Evolutionary conservation across 1,140 invertebrate genomes (phyloP), one percentile per base, ranked within the genome.

Genomic region (Aphelenchoides besseyi): DNA sequence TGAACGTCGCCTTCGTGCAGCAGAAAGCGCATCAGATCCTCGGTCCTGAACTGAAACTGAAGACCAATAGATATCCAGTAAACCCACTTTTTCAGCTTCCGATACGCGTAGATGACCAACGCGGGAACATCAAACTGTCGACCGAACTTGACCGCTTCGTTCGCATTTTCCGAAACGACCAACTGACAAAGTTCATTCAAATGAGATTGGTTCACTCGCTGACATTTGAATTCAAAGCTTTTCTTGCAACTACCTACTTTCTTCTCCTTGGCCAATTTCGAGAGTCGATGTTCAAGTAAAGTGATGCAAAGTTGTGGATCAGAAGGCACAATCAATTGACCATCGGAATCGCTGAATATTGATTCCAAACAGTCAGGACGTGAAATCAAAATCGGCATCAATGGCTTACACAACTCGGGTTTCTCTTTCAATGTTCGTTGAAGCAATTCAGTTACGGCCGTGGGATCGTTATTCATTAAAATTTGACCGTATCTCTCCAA

Each of bases 1-100:
- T 77, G 54, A 29, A 81, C 36, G 32, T 84, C 73, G 57, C 82
- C 82, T 37, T 84, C 72, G 23, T 59, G 57, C 32, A 82, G 55
- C 26, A 84, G 54, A 68, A 71, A 81, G 12, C 78, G 68, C 28
- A 83, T 53, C 36, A 80, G 29, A n/a, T 80, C 78, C 29, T 76
- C 75, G 1, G 53, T 70, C 28, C 75, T 63, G 28, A 2, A 66
- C 57, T 33, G 2, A 74, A 78, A 37, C 54, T 8, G 18, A 3
- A 70, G 18, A 26, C n/a, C 5, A 64, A 5, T 53, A 59, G 5
- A 35, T 66, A n/a, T 32, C 1, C 12, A 1, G 1, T 66, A n/a
- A 23, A 35, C 63, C 3, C 36, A 66, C 63, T 53, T 37, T 30
- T 66, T 66, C n/a, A 29, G 16, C 8, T 66, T 66, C 28, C 29